Base-by-base conservation (phyloP, 1,140 invertebrate genomes). In the Drosophila bifasciata region DNA sequence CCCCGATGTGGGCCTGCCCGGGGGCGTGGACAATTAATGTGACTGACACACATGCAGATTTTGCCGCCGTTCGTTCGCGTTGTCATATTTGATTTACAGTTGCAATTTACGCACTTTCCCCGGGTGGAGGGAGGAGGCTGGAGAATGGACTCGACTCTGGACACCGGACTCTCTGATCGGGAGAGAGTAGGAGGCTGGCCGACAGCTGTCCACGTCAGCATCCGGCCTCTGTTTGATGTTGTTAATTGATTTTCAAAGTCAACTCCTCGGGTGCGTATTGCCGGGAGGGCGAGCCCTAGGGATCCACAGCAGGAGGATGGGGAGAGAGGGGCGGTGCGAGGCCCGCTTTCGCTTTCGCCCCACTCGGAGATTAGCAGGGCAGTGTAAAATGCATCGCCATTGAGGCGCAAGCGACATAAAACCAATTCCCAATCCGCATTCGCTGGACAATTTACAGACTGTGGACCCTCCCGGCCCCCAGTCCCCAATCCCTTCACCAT, bases 211-310 rank as follows among this genome's bases (percentile, higher is more conserved):
- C 70, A 86, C 78, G 81, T 86, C 83, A 86, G 83, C 79, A 77
- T 77, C 52, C 70, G 73, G 83, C 85, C 76, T 88, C 77, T 90
- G 88, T 90, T 90, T 90, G 88, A 90, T 90, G 88, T 90, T 90
- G 88, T 90, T 90, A 90, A 90, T 90, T 90, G 88, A 90, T 90
- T 90, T 90, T 90, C 88, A 90, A 90, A 90, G 84, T 90, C 89
- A 81, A 84, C 67, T 60, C 15, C 32, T 36, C 32, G 32, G 32
- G 9, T 53, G 49, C 64, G 62, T 68, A 17, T 21, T 32, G 43
- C 23, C 32, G 13, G 28, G 40, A n/a, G 40, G 39, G 19, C 7
- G 11, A 41, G 23, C 32, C 13, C 32, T 11, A 36, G 28, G 28
- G 28, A 4, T 4, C 28, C 9, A 32, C 1, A 36, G 32, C 11